phyloP scores from a whole-genome alignment of 2,797 vertebrate species.

The Lates japonicus region DNA sequence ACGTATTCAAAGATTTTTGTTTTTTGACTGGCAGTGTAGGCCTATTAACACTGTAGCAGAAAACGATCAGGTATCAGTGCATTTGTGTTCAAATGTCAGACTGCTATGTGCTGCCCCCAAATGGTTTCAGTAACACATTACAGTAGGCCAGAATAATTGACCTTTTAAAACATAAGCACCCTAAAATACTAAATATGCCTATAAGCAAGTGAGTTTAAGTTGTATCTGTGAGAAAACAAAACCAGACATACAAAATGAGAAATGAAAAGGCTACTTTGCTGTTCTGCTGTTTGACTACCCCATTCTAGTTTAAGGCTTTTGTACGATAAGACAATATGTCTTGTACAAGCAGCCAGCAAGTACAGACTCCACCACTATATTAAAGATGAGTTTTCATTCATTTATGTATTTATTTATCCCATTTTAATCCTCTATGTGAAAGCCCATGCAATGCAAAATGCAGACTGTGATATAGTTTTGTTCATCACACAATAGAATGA shows the following conservation, averaged over 20 bases:
- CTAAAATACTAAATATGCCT: background rate
- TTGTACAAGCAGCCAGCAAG: background rate
- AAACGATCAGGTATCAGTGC: background rate
- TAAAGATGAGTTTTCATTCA: background rate
- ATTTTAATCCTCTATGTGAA: background rate
- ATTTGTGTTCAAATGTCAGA: background rate
- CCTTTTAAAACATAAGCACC: background rate
- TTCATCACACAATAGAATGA: background rate
- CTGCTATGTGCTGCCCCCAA: slow-evolving; percentile 35
- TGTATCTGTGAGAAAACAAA: background rate
- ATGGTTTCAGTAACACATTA: slow-evolving; percentile 27
- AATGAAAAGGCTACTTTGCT: background rate
- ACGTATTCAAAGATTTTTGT: no score
- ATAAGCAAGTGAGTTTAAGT: background rate
- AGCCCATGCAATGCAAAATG: background rate
- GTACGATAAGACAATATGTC: background rate
- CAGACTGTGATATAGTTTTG: background rate
- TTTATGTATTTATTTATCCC: background rate
- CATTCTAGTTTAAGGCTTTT: background rate
- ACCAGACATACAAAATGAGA: background rate
- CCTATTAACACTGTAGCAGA: background rate
- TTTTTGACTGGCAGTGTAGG: background rate
- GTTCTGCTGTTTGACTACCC: background rate
- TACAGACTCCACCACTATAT: background rate
- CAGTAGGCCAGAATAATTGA: background rate